Evolutionary conservation across 2,888 invertebrate species (phyloP), one percentile per base, ranked within the genome.

Genomic region (Melanophora roralis): DNA sequence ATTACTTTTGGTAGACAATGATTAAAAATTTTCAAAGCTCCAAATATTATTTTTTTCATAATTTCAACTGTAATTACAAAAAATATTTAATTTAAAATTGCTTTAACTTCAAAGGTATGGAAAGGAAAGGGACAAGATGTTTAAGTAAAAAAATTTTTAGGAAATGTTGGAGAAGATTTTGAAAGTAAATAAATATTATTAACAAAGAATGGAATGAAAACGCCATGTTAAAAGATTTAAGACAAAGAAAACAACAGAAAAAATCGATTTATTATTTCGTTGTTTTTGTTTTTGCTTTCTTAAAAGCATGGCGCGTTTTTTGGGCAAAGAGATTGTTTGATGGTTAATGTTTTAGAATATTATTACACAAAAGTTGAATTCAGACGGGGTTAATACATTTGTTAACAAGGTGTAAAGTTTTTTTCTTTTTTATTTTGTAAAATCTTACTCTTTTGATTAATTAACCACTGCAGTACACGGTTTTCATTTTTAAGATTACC

Each of bases 371-470:
- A 55, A 16, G 45, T 74, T 36, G 1, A 32, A 19, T 32, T 55
- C 34, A n/a, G 21, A 1, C 9, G 57, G 32, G 19, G 57, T 49
- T 49, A 65, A 59, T 51, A 40, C 40, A 67, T 74, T 62, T 19
- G 14, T 23, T 36, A 49, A 65, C 57, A 77, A 40, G 69, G 69
- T 57, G 38, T 77, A 43, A 43, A 36, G 2, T 16, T 27, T 16
- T 23, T 0, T 43, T 60, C n/a, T n/a, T n/a, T n/a, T 40, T 57
- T 38, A 12, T 43, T 40, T 23, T 27, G 1, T 2, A 21, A 92
- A 91, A 92, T 93, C 96, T 96, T 96, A 96, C 96, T 96, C 95
- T 96, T 96, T 93, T 97, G 96, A 92, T 95, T 94, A 92, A 96
- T 93, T 92, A 97, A 95, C 97, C 97, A 97, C 93, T 95, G 95